Evolutionary conservation across 1,140 invertebrate genomes (phyloP).

Genomic region (Tetragonula clypearis): DNA sequence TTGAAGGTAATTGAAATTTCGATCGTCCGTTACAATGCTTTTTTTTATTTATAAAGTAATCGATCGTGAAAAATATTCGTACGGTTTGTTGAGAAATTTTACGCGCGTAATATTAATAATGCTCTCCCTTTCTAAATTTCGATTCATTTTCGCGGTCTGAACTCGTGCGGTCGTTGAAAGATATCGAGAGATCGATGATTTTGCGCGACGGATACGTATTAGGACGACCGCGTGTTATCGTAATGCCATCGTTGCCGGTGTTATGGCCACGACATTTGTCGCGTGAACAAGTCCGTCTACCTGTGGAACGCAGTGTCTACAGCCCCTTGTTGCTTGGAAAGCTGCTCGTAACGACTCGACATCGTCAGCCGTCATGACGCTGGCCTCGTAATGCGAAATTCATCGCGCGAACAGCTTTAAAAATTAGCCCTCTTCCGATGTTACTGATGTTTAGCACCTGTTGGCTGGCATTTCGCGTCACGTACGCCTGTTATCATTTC

Average conservation of each 20-base stretch:
- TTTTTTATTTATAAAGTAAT: no score
- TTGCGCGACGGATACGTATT: slow-evolving; percentile 12
- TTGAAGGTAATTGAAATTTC: no score
- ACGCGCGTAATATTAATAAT: no score
- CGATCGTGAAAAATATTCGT: no score
- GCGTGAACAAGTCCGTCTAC: slow-evolving; percentile 34
- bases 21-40: no score
- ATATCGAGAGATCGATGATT: slow-evolving; percentile 6
- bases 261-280: slow-evolving; percentile 15
- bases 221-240: slow-evolving; percentile 19
- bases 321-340: slow-evolving; percentile 12
- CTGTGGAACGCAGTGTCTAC: slow-evolving; percentile 26
- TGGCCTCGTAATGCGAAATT: slow-evolving; percentile 44
- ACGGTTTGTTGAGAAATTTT: no score
- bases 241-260: slow-evolving; percentile 37
- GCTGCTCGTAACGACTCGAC: slow-evolving; percentile 23
- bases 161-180: not conserved
- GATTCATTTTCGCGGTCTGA: not conserved
- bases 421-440: slow-evolving; percentile 13
- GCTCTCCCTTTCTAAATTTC: no score
- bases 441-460: slow-evolving; percentile 17
- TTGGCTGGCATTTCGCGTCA: not conserved
- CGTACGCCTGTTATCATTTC: not conserved
- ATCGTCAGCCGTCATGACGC: slow-evolving; percentile 31
- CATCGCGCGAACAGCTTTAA: slow-evolving; percentile 39